Evolutionary conservation across 2,797 vertebrate species (phyloP).

Genomic region (Propithecus deckenii): DNA sequence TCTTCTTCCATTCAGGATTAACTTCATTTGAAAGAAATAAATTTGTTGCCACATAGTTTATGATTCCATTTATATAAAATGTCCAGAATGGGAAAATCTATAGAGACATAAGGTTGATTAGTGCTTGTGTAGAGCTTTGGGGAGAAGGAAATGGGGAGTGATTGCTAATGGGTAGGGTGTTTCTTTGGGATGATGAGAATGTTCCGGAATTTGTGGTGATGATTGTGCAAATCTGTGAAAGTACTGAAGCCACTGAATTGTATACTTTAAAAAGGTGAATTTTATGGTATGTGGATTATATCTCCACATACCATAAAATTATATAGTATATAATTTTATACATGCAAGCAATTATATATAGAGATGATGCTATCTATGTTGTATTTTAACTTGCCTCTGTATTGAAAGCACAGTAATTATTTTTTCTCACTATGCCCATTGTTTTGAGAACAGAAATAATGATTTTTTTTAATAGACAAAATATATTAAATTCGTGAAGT

Average conservation of each 20-base stretch:
- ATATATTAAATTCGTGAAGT: not conserved
- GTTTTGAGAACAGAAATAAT: not conserved
- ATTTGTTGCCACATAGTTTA: not conserved
- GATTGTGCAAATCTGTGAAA: not conserved
- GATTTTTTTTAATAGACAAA: not conserved
- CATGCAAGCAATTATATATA: not conserved
- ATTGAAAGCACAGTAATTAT: not conserved
- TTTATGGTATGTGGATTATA: not conserved
- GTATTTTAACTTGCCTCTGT: not conserved
- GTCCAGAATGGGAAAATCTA: too few species aligned
- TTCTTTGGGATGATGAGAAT: not conserved
- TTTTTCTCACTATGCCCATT: not conserved
- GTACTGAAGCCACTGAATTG: not conserved
- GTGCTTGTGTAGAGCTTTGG: not conserved
- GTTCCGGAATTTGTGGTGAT: not conserved
- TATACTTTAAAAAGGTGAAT: not conserved
- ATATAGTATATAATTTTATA: too few species aligned
- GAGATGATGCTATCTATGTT: not conserved
- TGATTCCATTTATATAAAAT: not conserved
- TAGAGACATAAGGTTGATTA: not conserved
- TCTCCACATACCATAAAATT: too few species aligned
- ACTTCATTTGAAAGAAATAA: not conserved
- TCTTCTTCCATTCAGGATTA: not conserved
- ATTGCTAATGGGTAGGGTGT: too few species aligned
- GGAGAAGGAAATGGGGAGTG: too few species aligned